Evolutionary conservation across 2,888 invertebrate genomes (phyloP).

Genomic region (Adineta ricciae): DNA sequence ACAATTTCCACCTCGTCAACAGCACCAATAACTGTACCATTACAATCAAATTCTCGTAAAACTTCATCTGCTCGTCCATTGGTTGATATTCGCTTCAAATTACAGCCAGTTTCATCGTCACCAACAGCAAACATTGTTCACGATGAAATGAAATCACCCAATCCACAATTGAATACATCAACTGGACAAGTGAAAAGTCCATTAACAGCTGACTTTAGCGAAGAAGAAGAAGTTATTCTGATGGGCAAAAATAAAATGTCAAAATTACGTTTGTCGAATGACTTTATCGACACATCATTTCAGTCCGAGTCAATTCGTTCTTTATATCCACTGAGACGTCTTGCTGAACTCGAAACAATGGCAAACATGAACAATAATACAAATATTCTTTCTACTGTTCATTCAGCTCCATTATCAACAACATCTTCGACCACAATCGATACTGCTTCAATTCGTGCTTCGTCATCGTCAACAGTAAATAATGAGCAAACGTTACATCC

Average conservation of each 20-base stretch:
- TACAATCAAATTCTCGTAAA: background rate
- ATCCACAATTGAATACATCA: background rate
- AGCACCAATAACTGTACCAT: background rate
- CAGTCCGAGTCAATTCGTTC: background rate
- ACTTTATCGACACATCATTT: background rate
- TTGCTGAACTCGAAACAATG: slow-evolving; percentile 6
- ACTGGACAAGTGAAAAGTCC: background rate
- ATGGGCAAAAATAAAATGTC: background rate
- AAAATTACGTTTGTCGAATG: slow-evolving; percentile 16
- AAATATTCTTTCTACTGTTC: background rate
- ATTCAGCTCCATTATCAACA: background rate
- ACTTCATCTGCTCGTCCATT: background rate
- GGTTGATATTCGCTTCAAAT: slow-evolving; percentile 12
- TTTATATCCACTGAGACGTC: background rate
- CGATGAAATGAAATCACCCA: background rate
- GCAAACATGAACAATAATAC: background rate
- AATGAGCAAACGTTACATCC: background rate
- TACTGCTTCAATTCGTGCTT: background rate
- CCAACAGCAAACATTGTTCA: background rate
- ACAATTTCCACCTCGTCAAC: background rate
- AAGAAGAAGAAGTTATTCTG: slow-evolving; percentile 12
- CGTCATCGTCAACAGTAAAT: background rate
- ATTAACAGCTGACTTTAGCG: background rate
- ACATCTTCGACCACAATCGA: background rate
- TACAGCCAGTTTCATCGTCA: background rate